These are phyloP conservation scores for Lagria hirta DNA, from an alignment of 2,888 invertebrate genomes.

Conservation along the genomic window DNA sequence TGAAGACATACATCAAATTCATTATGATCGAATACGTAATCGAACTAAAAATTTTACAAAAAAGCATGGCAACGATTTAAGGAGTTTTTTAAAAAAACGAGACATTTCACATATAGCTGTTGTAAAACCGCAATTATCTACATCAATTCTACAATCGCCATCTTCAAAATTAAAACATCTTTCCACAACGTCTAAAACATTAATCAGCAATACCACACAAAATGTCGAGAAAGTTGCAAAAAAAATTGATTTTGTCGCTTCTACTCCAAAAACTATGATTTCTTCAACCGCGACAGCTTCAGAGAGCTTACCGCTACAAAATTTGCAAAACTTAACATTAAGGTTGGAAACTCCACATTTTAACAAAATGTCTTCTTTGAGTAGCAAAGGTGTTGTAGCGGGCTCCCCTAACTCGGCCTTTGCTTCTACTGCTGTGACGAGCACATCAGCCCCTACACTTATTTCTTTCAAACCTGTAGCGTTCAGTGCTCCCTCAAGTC, in stretches of 20 bases:
- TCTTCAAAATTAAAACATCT: conserved; percentile 33
- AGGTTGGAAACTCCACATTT: conserved; percentile 17
- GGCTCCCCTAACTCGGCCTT: conserved; percentile 24
- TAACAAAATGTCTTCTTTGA: conserved; percentile 1
- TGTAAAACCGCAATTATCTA: conserved; percentile 53
- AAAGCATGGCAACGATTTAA: conserved; percentile 58
- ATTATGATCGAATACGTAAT: conserved; percentile 47
- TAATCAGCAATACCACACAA: no score
- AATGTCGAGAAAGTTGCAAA: no score
- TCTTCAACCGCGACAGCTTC: conserved; percentile 1
- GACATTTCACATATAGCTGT: conserved; percentile 59
- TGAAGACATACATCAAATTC: conserved; percentile 52
- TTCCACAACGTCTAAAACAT: conserved; percentile 30
- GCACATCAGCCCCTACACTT: not conserved
- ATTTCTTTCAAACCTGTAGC: not conserved
- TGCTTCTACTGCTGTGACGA: conserved; percentile 11
- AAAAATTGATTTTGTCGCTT: conserved; percentile 38
- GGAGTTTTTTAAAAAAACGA: conserved; percentile 57
- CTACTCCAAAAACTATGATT: conserved; percentile 33
- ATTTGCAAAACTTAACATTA: conserved; percentile 20
- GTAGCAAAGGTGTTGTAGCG: conserved; percentile 12
- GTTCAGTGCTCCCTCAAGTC: not conserved
- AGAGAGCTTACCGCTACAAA: conserved; percentile 3
- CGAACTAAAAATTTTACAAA: conserved; percentile 51
- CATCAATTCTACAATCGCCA: conserved; percentile 39